phyloP scores from a whole-genome alignment of 1,140 invertebrate species.

The Drosophila miranda region DNA sequence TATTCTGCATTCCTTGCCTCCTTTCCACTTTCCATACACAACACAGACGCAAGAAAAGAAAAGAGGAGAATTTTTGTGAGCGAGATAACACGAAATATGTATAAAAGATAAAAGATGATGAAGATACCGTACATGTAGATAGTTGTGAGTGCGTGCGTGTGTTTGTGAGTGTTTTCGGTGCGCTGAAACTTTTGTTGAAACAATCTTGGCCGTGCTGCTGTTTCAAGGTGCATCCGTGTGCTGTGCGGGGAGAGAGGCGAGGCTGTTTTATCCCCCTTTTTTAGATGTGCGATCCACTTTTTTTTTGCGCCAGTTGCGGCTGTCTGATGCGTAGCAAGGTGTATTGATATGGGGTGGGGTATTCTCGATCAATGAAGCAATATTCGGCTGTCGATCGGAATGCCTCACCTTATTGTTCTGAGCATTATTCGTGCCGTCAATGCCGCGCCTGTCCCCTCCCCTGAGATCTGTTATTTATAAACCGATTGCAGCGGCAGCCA shows the following conservation, averaged over 20 bases:
- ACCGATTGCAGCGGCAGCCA: slow-evolving; percentile 35
- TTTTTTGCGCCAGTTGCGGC: slow-evolving; percentile 58
- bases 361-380: too few species aligned
- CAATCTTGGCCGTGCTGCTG: slow-evolving; percentile 72
- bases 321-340: too few species aligned
- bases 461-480: slow-evolving; percentile 60
- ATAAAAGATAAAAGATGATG: slow-evolving; percentile 67
- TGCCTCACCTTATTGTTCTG: too few species aligned
- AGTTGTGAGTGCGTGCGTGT: neutral
- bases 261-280: slow-evolving; percentile 22
- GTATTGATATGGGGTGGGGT: too few species aligned
- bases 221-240: slow-evolving; percentile 59
- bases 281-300: slow-evolving; percentile 67
- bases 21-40: slow-evolving; percentile 16
- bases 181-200: slow-evolving; percentile 68
- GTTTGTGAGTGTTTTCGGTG: slow-evolving; percentile 37
- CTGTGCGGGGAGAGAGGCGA: slow-evolving; percentile 8
- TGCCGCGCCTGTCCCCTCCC: slow-evolving; percentile 18
- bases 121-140: slow-evolving; percentile 47
- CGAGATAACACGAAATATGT: slow-evolving; percentile 61
- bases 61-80: slow-evolving; percentile 67
- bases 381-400: too few species aligned
- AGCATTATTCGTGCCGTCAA: too few species aligned
- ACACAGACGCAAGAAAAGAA: slow-evolving; percentile 39
- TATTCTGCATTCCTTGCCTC: slow-evolving; percentile 16